Conservation (phyloP, 1,140 invertebrate species). For the Augochlora pura region DNA sequence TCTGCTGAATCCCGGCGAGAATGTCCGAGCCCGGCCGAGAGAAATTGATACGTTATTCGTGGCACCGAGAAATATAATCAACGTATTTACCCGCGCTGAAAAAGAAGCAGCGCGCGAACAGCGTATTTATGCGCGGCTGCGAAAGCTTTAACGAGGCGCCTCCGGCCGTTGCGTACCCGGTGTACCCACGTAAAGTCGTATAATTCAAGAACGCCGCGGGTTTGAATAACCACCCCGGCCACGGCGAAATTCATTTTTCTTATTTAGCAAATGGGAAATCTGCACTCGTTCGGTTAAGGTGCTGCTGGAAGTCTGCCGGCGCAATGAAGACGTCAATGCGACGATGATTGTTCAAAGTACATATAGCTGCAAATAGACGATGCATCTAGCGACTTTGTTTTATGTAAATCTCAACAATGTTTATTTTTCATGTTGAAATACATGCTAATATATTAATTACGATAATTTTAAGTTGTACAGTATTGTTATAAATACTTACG, state of each 20-base stretch:
- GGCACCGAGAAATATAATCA: conserved; percentile 53
- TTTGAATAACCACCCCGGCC: neutral
- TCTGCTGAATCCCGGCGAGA: neutral
- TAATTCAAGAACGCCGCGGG: conserved; percentile 32
- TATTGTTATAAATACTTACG: too few species aligned
- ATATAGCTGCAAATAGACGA: too few species aligned
- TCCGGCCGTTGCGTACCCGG: conserved; percentile 36
- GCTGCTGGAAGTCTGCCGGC: too few species aligned
- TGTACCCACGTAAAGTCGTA: conserved; percentile 13
- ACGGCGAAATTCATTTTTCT: conserved; percentile 14
- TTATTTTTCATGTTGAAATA: too few species aligned
- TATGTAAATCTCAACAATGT: too few species aligned
- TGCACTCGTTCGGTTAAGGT: neutral
- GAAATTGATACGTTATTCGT: conserved; percentile 57
- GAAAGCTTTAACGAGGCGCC: conserved; percentile 58
- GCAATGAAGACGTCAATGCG: neutral
- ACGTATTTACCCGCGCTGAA: conserved; percentile 53
- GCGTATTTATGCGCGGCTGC: conserved; percentile 51
- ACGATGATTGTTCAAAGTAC: neutral
- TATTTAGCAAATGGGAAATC: neutral
- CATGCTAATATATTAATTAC: too few species aligned
- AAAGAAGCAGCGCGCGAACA: conserved; percentile 46
- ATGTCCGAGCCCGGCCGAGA: neutral
- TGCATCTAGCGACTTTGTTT: too few species aligned
- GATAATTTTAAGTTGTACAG: too few species aligned